phyloP scores from a whole-genome alignment of 2,113 vertebrate species.

The Crocuta crocuta region DNA sequence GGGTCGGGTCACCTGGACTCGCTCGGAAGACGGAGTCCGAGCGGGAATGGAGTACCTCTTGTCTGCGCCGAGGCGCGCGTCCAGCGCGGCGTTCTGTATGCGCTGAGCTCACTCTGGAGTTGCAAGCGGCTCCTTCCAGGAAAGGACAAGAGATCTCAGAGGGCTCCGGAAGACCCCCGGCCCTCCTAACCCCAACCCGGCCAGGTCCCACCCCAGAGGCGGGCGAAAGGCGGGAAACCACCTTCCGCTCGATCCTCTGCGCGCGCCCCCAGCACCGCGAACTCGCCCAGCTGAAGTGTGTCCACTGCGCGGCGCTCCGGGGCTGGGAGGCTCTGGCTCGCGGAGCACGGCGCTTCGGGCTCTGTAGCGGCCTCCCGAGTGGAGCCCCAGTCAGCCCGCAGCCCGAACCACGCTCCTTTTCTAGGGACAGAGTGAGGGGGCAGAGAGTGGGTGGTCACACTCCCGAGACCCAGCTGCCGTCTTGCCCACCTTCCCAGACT shows the following conservation, averaged over 20 bases:
- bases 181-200: neutral
- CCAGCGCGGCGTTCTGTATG: neutral
- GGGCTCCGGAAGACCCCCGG: too few species aligned
- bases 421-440: neutral
- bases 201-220: neutral
- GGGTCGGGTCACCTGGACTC: rapidly evolving
- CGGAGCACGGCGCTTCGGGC: rapidly evolving
- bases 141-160: neutral
- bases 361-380: neutral
- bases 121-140: neutral
- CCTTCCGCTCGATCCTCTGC: neutral
- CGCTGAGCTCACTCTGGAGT: neutral
- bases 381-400: neutral
- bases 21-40: neutral
- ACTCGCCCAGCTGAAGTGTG: neutral
- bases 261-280: neutral
- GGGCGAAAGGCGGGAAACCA: neutral
- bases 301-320: rapidly evolving
- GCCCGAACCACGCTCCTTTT: neutral
- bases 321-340: neutral
- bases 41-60: neutral
- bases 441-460: neutral
- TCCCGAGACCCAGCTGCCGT: neutral
- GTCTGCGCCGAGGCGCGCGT: neutral
- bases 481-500: neutral